Conservation (phyloP, 2,113 vertebrate species). For the Rhineura floridana region DNA sequence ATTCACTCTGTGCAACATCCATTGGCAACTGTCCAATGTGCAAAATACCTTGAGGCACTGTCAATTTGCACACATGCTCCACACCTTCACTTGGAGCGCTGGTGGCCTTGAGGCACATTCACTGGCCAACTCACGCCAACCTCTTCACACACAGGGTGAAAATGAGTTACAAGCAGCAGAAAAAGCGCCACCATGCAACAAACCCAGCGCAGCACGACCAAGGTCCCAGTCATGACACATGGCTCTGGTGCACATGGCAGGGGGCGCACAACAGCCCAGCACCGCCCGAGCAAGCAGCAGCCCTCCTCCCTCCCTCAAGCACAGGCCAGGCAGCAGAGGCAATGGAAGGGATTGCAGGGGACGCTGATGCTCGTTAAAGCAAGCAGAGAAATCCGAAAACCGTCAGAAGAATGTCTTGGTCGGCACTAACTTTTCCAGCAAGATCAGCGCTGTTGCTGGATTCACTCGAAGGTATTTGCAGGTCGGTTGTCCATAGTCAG, state of each 20-base stretch:
- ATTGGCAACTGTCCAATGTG: no score
- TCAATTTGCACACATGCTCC: background rate
- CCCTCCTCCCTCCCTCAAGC: background rate
- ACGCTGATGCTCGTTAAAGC: accelerated
- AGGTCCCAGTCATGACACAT: background rate
- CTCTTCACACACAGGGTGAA: background rate
- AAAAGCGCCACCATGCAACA: no score
- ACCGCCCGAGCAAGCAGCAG: background rate
- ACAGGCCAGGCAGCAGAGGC: accelerated
- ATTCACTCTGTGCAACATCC: no score
- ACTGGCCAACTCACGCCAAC: background rate
- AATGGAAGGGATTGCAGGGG: background rate
- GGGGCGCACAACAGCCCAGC: background rate
- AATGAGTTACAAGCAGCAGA: background rate
- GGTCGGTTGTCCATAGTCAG: slow-evolving; percentile 90
- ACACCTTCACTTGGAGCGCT: background rate
- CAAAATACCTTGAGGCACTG: background rate
- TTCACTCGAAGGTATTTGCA: slow-evolving; percentile 96
- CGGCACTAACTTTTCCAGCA: slow-evolving; percentile 93
- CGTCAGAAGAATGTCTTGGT: accelerated
- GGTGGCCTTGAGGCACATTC: no score
- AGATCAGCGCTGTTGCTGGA: slow-evolving; percentile 86
- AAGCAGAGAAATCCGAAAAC: accelerated
- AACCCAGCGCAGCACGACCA: background rate
- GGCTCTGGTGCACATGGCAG: background rate